Conservation (phyloP, 2,797 vertebrate species). For the Notolepis coatsorum region DNA sequence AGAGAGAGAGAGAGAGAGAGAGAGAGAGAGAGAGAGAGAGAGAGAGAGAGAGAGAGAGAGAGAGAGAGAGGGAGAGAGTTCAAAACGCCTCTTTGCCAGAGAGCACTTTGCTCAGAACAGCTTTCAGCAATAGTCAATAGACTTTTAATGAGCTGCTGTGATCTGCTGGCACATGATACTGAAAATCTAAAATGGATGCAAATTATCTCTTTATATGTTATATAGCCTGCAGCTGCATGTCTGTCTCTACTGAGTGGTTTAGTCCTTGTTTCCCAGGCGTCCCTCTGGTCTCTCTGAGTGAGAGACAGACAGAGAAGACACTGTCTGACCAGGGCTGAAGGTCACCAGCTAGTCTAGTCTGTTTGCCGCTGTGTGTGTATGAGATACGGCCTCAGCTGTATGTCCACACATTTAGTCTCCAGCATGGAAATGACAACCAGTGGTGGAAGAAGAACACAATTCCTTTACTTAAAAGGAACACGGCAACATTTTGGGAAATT, state of each 20-base stretch:
- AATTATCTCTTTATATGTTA: constrained; percentile 21
- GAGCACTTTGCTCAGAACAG: constrained; percentile 44
- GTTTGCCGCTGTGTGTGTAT: too few species aligned
- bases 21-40: too few species aligned
- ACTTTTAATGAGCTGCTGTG: constrained; percentile 49
- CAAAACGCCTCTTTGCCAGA: constrained; percentile 35
- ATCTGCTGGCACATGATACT: constrained; percentile 22
- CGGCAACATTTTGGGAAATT: too few species aligned
- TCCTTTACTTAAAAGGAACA: too few species aligned
- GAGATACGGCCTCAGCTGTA: too few species aligned
- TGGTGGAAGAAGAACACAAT: too few species aligned
- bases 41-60: too few species aligned
- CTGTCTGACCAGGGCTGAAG: not conserved
- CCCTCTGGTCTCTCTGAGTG: constrained; percentile 17
- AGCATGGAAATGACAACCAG: too few species aligned
- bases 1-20: too few species aligned
- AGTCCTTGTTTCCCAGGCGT: not conserved
- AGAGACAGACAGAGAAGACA: constrained; percentile 23
- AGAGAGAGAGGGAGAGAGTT: too few species aligned
- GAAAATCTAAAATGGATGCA: constrained; percentile 36
- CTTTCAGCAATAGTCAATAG: constrained; percentile 39
- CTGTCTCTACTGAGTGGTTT: not conserved
- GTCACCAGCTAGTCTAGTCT: not conserved
- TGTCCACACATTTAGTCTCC: too few species aligned
- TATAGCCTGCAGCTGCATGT: not conserved